phyloP scores from a whole-genome alignment of 2,888 invertebrate genomes.

The Ophion ventricosus region DNA sequence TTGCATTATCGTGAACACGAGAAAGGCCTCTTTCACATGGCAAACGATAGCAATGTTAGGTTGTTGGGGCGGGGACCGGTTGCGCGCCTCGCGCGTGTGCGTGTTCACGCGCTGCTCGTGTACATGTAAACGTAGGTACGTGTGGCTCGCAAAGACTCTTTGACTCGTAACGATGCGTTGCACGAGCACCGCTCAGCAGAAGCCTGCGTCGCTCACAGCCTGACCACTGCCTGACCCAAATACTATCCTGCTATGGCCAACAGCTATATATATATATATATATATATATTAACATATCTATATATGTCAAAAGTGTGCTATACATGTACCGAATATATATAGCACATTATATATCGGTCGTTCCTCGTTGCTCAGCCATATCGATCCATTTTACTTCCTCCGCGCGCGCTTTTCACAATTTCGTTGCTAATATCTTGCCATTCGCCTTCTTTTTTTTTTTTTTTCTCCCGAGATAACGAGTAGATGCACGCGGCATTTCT shows the following conservation, averaged over 20 bases:
- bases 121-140: conserved; percentile 1
- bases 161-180: conserved; percentile 53
- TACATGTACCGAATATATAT: conserved; percentile 7
- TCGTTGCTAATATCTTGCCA: no score
- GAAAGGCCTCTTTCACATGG: conserved; percentile 56
- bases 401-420: no score
- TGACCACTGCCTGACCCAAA: conserved; percentile 64
- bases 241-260: conserved; percentile 49
- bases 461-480: no score
- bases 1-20: conserved; percentile 58
- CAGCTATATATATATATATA: conserved; percentile 1
- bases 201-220: conserved; percentile 28
- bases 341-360: neutral
- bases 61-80: conserved; percentile 46
- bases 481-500: no score
- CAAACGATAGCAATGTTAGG: conserved; percentile 50
- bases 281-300: neutral
- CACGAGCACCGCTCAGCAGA: conserved; percentile 40
- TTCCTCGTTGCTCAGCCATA: neutral
- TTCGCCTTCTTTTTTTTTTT: no score
- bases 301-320: neutral
- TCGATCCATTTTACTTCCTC: no score
- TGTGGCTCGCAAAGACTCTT: conserved; percentile 32
- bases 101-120: conserved; percentile 12
- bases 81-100: no score